A percentile compares a stretch with the other conserved stretches of the same genome.
These are phyloP conservation scores for Pseudochirops corinnae DNA, from an alignment of 2,797 vertebrate species.

Conservation along the genomic window DNA sequence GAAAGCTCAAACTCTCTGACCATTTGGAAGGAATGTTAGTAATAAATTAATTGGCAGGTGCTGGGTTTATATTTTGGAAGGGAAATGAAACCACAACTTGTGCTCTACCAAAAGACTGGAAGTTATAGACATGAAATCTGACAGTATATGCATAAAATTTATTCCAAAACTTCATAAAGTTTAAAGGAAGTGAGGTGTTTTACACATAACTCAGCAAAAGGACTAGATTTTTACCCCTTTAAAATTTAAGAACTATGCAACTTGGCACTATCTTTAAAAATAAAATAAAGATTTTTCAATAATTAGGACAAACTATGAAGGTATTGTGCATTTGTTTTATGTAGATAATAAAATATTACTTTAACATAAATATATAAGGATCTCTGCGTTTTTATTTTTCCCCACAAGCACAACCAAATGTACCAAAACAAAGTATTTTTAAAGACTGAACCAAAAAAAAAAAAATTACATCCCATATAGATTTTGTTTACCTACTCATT, in stretches of 20 bases:
- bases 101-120: conserved; percentile 63
- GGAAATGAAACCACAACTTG: conserved; percentile 68
- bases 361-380: conserved; percentile 95
- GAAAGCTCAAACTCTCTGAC: conserved; percentile 63
- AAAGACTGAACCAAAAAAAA: conserved; percentile 89
- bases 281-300: conserved; percentile 90
- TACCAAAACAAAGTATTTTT: conserved; percentile 90
- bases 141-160: conserved; percentile 83
- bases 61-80: conserved; percentile 56
- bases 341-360: conserved; percentile 95
- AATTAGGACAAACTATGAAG: conserved; percentile 94
- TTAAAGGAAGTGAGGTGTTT: conserved; percentile 83
- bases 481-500: conserved; percentile 92
- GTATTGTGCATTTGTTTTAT: conserved; percentile 97
- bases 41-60: conserved; percentile 52
- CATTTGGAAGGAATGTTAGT: conserved; percentile 68
- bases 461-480: conserved; percentile 93
- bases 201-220: conserved; percentile 81
- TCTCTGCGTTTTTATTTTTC: conserved; percentile 93
- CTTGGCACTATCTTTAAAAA: conserved; percentile 85
- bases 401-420: conserved; percentile 95
- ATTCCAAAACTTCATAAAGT: conserved; percentile 85
- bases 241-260: conserved; percentile 73
- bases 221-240: conserved; percentile 75
- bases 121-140: conserved; percentile 81